Percentiles rank a stretch among this genome's conserved stretches.
phyloP scores from a whole-genome alignment of 2,888 invertebrate genomes.

The Cheilosia urbana region DNA sequence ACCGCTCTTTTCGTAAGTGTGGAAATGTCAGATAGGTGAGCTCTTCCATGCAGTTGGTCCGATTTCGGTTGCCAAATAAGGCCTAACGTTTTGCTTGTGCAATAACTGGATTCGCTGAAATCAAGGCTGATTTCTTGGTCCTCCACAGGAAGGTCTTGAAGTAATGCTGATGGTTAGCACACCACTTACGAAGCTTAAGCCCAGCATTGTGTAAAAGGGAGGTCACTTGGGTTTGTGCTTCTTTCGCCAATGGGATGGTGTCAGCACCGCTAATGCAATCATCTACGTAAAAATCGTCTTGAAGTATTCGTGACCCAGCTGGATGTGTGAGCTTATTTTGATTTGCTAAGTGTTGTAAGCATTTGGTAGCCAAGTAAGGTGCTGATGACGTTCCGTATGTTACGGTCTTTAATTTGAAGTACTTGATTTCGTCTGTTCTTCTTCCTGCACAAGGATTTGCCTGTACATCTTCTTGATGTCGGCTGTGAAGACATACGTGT shows the following conservation, averaged over 20 bases:
- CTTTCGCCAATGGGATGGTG: too few relatives aligned
- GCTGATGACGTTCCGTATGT: too few relatives aligned
- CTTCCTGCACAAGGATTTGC: too few relatives aligned
- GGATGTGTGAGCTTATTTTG: background rate
- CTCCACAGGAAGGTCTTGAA: background rate
- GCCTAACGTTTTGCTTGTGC: background rate
- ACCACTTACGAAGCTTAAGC: background rate
- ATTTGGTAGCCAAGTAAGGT: background rate
- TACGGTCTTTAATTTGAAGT: too few relatives aligned
- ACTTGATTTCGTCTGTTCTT: too few relatives aligned
- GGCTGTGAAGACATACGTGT: too few relatives aligned
- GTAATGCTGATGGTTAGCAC: background rate
- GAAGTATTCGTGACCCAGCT: too few relatives aligned
- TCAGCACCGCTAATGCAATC: too few relatives aligned
- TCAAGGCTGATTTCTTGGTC: background rate
- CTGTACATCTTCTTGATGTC: too few relatives aligned
- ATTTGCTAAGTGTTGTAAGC: background rate
- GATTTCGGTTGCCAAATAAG: background rate
- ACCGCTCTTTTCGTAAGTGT: background rate
- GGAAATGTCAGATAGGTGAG: background rate
- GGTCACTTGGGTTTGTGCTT: too few relatives aligned
- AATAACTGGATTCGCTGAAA: background rate
- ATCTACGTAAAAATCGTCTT: too few relatives aligned
- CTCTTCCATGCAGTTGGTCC: constrained; percentile 6
- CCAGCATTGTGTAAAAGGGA: background rate